phyloP scores from a whole-genome alignment of 2,888 invertebrate genomes.

The Eurytoma adleriae region DNA sequence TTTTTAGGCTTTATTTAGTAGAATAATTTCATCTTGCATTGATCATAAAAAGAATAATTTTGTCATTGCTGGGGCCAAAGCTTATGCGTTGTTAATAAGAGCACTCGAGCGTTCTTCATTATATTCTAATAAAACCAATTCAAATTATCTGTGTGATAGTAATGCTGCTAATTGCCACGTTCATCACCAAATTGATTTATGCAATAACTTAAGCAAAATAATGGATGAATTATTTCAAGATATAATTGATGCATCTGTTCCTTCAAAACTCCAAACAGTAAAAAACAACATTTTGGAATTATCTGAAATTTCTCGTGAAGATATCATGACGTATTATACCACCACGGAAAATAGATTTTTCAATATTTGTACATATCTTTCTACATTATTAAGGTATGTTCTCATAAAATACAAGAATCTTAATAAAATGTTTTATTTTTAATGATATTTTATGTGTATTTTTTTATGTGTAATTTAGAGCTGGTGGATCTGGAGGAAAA shows the following conservation, averaged over 20 bases:
- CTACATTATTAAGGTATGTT: slow-evolving; percentile 62
- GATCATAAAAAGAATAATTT: slow-evolving; percentile 65
- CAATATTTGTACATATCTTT: slow-evolving; percentile 69
- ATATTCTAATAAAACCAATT: slow-evolving; percentile 62
- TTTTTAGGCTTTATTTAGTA: slow-evolving; percentile 64
- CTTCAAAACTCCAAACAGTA: slow-evolving; percentile 1
- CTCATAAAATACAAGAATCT: background rate
- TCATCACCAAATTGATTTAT: slow-evolving; percentile 60
- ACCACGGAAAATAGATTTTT: slow-evolving; percentile 66
- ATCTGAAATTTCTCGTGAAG: slow-evolving; percentile 63
- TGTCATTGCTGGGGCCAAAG: slow-evolving; percentile 67
- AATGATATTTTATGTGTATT: too few relatives aligned
- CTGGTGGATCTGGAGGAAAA: slow-evolving; percentile 65
- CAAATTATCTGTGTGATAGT: slow-evolving; percentile 64
- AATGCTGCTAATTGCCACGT: slow-evolving; percentile 60
- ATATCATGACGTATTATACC: slow-evolving; percentile 67
- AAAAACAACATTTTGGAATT: slow-evolving; percentile 63
- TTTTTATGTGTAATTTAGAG: slow-evolving; percentile 35
- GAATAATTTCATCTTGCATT: slow-evolving; percentile 64
- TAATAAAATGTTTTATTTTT: background rate
- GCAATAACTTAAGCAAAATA: slow-evolving; percentile 68
- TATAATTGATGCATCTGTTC: slow-evolving; percentile 61
- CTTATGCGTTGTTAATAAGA: slow-evolving; percentile 67
- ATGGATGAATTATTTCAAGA: slow-evolving; percentile 69
- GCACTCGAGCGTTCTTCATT: slow-evolving; percentile 69